phyloP scores from a whole-genome alignment of 2,113 vertebrate genomes.

The Apaloderma vittatum region DNA sequence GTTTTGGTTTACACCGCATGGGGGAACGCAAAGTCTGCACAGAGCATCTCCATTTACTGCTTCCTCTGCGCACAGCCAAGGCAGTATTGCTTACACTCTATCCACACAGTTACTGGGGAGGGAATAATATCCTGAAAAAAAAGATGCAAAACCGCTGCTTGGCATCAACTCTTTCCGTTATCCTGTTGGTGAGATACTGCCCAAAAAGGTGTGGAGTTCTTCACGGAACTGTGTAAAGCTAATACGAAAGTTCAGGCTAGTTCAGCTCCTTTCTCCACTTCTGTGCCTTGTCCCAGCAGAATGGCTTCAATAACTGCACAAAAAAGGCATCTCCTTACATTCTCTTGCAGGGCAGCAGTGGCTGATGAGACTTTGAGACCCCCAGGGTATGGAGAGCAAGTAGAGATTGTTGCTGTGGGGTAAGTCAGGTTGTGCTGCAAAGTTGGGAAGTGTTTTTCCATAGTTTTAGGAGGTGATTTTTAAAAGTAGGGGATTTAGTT shows the following conservation, averaged over 20 bases:
- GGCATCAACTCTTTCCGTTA: not conserved
- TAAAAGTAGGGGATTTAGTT: not conserved
- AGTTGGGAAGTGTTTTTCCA: not conserved
- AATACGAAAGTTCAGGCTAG: not conserved
- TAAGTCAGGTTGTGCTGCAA: not conserved
- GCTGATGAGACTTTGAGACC: not conserved
- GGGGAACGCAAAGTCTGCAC: not conserved
- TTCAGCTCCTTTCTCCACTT: not conserved
- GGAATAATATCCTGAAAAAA: not conserved
- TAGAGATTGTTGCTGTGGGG: not conserved
- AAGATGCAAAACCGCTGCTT: not conserved
- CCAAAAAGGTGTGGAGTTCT: not conserved
- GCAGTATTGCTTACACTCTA: constrained; percentile 7
- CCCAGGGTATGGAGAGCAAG: not conserved
- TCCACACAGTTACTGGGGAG: not conserved
- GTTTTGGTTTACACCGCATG: constrained; percentile 53
- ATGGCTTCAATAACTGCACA: accelerated
- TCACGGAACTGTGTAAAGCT: not conserved
- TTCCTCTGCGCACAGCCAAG: not conserved
- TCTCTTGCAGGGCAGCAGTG: not conserved
- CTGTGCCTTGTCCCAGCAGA: not conserved
- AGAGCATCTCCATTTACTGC: constrained; percentile 51
- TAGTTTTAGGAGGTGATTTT: not conserved
- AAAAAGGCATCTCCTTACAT: not conserved
- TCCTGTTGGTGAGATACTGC: not conserved